These are phyloP conservation scores for Phyllotreta cruciferae DNA, from an alignment of 2,888 invertebrate species.

Conservation along the genomic window DNA sequence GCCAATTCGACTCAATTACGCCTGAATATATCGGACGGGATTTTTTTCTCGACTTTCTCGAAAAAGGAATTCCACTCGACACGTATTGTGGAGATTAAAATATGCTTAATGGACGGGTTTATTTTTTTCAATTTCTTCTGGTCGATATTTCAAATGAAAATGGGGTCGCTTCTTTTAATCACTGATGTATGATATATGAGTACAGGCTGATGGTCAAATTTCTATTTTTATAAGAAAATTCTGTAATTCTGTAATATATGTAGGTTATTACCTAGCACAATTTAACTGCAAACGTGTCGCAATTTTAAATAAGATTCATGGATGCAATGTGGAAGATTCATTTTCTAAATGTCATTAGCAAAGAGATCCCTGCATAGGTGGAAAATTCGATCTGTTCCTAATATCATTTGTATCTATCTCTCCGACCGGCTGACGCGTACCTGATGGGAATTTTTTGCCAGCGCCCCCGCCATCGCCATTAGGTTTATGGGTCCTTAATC, in stretches of 20 bases:
- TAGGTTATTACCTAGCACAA: too few species aligned
- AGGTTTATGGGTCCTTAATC: conserved; percentile 35
- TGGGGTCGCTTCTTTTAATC: too few species aligned
- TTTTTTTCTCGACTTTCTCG: neutral
- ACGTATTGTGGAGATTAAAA: neutral
- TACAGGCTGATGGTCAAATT: too few species aligned
- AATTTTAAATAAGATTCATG: too few species aligned
- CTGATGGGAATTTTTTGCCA: conserved; percentile 14
- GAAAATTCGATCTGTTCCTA: neutral
- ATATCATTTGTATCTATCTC: conserved; percentile 11
- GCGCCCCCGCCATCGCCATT: conserved; percentile 3
- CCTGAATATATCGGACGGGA: conserved; percentile 2
- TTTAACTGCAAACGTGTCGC: too few species aligned
- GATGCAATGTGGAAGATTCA: too few species aligned
- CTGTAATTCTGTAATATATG: too few species aligned
- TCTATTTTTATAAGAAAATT: too few species aligned
- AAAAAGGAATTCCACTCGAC: conserved; percentile 5
- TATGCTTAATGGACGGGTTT: neutral
- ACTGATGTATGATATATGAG: too few species aligned
- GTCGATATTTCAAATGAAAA: too few species aligned
- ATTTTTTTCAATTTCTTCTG: too few species aligned
- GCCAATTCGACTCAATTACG: conserved; percentile 28
- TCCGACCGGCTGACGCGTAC: conserved; percentile 8
- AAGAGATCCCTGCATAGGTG: neutral
- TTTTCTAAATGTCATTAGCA: too few species aligned